Percentiles rank a stretch among this genome's conserved stretches.
phyloP scores from a whole-genome alignment of 1,140 invertebrate species.

The Halictus rubicundus region DNA sequence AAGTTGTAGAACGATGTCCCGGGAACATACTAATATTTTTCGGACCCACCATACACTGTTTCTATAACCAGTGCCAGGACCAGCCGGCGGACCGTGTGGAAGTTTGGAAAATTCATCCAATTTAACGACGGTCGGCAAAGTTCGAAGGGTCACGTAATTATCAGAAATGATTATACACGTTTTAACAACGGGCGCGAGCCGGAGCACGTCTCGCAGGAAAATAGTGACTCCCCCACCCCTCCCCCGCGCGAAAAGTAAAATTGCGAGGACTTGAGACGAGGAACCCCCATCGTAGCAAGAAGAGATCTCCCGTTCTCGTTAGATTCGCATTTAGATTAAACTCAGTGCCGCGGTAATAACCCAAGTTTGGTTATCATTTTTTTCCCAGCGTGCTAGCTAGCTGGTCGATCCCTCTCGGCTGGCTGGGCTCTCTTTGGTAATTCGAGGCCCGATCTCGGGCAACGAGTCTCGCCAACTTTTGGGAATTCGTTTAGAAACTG shows the following conservation, averaged over 20 bases:
- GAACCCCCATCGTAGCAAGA: background rate
- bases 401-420: conserved; percentile 21
- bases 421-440: conserved; percentile 29
- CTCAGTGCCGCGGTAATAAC: conserved; percentile 59
- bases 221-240: background rate
- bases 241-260: background rate
- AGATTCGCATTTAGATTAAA: conserved; percentile 70
- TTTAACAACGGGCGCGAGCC: background rate
- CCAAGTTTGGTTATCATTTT: conserved; percentile 62
- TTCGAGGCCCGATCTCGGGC: conserved; percentile 44
- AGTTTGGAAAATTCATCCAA: conserved; percentile 7
- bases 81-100: background rate
- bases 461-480: conserved; percentile 40
- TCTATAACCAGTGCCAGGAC: background rate
- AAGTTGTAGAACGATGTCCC: too few species aligned
- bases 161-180: conserved; percentile 23
- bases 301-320: conserved; percentile 55
- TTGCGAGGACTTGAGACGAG: background rate
- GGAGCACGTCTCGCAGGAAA: background rate
- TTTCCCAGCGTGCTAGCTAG: conserved; percentile 8
- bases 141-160: conserved; percentile 29
- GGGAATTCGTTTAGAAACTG: conserved; percentile 27
- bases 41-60: too few species aligned
- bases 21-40: too few species aligned
- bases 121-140: conserved; percentile 24